Percentiles rank a stretch among this genome's conserved stretches.
phyloP scores from a whole-genome alignment of 1,140 invertebrate genomes.

The Lepidurus arcticus region DNA sequence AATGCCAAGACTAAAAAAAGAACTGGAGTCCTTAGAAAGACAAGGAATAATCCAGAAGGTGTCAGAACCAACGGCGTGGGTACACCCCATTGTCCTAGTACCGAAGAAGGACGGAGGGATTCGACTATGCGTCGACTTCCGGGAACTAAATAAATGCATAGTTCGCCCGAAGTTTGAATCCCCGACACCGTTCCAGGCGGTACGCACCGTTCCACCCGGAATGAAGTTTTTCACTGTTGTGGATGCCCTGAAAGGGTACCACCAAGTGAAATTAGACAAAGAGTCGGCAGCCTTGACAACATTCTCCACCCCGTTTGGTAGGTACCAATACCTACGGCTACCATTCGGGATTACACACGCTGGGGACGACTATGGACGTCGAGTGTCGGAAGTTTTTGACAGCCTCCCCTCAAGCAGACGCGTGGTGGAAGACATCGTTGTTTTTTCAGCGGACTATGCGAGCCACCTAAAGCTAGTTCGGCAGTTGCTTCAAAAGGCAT shows the following conservation, averaged over 20 bases:
- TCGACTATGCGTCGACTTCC: background rate
- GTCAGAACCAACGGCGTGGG: constrained; percentile 35
- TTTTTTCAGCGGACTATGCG: too few species aligned
- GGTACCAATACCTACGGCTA: too few species aligned
- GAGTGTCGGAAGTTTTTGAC: too few species aligned
- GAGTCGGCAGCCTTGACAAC: too few species aligned
- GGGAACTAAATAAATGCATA: background rate
- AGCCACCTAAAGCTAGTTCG: background rate
- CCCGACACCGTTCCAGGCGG: constrained; percentile 1
- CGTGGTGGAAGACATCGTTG: too few species aligned
- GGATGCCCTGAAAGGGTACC: too few species aligned
- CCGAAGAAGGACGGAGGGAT: constrained; percentile 36
- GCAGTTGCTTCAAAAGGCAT: background rate
- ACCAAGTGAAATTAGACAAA: too few species aligned
- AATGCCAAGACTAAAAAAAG: background rate
- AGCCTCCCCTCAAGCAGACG: too few species aligned
- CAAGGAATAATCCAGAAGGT: constrained; percentile 38
- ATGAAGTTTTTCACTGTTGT: constrained; percentile 43
- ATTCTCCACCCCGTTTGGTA: too few species aligned
- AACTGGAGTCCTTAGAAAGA: constrained; percentile 1
- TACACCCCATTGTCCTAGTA: constrained; percentile 33
- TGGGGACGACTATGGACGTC: too few species aligned
- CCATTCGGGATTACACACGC: too few species aligned
- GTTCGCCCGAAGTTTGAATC: background rate
- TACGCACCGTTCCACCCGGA: background rate